Evolutionary conservation across 2,888 invertebrate genomes (phyloP).

Genomic region (Eupsilia transversa): DNA sequence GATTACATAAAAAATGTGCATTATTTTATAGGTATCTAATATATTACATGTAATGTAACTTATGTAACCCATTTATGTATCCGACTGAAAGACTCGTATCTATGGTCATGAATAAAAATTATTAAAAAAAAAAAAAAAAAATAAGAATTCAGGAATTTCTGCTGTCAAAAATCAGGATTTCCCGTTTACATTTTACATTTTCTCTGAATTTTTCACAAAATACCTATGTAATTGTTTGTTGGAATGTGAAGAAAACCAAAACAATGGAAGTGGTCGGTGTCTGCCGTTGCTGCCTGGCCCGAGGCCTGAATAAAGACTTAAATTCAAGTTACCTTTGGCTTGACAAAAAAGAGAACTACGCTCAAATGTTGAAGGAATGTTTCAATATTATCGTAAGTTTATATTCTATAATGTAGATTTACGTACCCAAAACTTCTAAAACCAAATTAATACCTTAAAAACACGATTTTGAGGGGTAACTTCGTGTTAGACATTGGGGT

Average conservation of each 20-base stretch:
- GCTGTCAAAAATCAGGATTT: conserved; percentile 41
- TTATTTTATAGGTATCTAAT: too few species aligned
- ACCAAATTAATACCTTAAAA: neutral
- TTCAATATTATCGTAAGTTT: conserved; percentile 81
- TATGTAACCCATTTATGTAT: too few species aligned
- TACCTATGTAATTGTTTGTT: neutral
- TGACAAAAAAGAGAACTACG: conserved; percentile 79
- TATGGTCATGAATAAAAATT: too few species aligned
- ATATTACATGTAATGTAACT: too few species aligned
- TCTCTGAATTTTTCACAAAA: conserved; percentile 3
- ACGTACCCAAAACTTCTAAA: neutral
- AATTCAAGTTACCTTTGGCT: conserved; percentile 72
- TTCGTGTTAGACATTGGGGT: neutral
- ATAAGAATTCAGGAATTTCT: too few species aligned
- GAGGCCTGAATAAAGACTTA: conserved; percentile 78
- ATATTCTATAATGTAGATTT: neutral
- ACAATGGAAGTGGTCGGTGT: conserved; percentile 58
- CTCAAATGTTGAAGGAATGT: conserved; percentile 82
- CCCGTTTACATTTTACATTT: conserved; percentile 13
- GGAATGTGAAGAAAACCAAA: conserved; percentile 34
- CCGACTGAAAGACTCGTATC: too few species aligned
- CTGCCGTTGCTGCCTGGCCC: conserved; percentile 65
- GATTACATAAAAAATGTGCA: too few species aligned
- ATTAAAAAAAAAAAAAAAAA: too few species aligned
- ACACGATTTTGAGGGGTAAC: neutral